Evolutionary conservation across 2,888 invertebrate genomes (phyloP).

Genomic region (Diaprepes abbreviatus): DNA sequence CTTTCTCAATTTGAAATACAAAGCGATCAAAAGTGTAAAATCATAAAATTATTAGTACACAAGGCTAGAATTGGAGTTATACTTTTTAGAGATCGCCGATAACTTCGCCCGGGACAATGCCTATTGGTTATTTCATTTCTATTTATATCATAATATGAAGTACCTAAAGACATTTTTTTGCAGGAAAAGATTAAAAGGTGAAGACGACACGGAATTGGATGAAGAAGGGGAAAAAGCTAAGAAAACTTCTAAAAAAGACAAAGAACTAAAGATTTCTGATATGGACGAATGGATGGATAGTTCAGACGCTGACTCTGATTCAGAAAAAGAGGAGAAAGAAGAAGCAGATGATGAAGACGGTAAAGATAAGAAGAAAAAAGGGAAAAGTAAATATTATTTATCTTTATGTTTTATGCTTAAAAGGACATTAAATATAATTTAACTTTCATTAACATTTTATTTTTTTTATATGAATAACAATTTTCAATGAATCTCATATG

Average conservation of each 20-base stretch:
- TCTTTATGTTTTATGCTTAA: background rate
- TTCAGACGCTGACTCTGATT: conserved; percentile 84
- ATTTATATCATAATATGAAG: too few relatives aligned
- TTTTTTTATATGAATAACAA: too few relatives aligned
- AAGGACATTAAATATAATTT: too few relatives aligned
- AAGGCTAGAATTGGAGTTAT: too few relatives aligned
- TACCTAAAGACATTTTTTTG: conserved; percentile 9
- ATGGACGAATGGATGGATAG: conserved; percentile 94
- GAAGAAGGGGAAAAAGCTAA: conserved; percentile 69
- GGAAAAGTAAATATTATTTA: conserved; percentile 9
- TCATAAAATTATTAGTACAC: too few relatives aligned
- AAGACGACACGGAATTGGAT: conserved; percentile 78
- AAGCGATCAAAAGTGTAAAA: too few relatives aligned
- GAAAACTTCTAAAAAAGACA: conserved; percentile 63
- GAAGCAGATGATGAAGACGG: conserved; percentile 74
- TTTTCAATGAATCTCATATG: too few relatives aligned
- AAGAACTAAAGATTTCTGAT: conserved; percentile 88
- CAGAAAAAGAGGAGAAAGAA: conserved; percentile 78
- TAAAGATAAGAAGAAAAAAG: conserved; percentile 75
- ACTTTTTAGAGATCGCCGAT: too few relatives aligned
- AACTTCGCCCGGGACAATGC: too few relatives aligned
- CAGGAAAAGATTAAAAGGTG: conserved; percentile 70
- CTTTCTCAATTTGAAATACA: too few relatives aligned
- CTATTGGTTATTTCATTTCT: too few relatives aligned
- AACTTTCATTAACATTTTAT: too few relatives aligned